phyloP scores from a whole-genome alignment of 2,113 vertebrate species.

The Vanacampus margaritifer region DNA sequence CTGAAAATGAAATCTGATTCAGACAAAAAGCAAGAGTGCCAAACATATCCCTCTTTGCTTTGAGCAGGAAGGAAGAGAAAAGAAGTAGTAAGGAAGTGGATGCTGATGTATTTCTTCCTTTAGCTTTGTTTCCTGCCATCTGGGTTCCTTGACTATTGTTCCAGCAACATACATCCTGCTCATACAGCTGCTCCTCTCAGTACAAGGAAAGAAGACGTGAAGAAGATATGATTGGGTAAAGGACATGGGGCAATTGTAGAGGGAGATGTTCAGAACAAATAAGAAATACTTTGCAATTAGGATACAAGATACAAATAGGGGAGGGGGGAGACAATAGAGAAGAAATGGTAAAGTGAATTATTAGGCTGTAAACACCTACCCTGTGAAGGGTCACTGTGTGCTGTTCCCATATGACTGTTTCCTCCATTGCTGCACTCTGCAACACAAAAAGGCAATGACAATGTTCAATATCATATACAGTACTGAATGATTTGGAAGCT shows the following conservation, averaged over 20 bases:
- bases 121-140: conserved; percentile 86
- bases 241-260: conserved; percentile 29
- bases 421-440: conserved; percentile 97
- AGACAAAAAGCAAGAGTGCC: conserved; percentile 19
- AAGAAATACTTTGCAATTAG: conserved; percentile 15
- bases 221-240: conserved; percentile 20
- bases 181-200: conserved; percentile 58
- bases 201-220: conserved; percentile 14
- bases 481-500: neutral
- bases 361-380: conserved; percentile 75
- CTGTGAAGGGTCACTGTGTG: conserved; percentile 99
- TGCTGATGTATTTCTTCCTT: conserved; percentile 73
- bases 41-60: conserved; percentile 12
- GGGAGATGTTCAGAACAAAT: conserved; percentile 26
- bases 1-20: conserved; percentile 10
- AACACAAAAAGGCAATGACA: conserved; percentile 31
- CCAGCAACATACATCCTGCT: conserved; percentile 80
- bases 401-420: conserved; percentile 99
- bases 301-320: conserved; percentile 24
- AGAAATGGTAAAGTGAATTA: conserved; percentile 23
- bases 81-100: conserved; percentile 67
- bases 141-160: conserved; percentile 83
- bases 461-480: neutral
- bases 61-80: conserved; percentile 65
- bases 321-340: conserved; percentile 19